Base-by-base conservation (phyloP, 2,888 invertebrate genomes). In the Pecten maximus region DNA sequence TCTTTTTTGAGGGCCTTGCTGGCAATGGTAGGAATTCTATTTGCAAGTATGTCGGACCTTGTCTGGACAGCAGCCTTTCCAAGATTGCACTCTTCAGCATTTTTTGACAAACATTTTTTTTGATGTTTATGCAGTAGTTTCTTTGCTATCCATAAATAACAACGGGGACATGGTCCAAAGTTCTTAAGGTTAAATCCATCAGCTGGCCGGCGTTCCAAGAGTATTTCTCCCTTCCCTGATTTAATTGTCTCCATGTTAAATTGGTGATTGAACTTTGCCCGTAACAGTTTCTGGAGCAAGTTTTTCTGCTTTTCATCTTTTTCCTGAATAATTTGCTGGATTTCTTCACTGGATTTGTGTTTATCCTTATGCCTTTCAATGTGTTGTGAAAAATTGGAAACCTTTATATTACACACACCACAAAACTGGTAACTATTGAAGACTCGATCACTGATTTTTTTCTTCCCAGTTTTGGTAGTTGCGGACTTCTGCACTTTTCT, bases 371-470 rank as follows among this genome's bases (percentile, higher is more conserved):
- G 48, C 60, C 91, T 60, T 12, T 40, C 35, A 2, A 92, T 35
- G 44, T 92, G 91, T 54, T 92, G 91, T 19, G 90, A 40, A 54
- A 91, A 89, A 86, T 91, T 91, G 28, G 91, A 90, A 15, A 88
- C 86, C 40, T 87, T 90, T 44, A 40, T 50, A 39, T 89, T 74
- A 87, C 91, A 90, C 10, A 39, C 19, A 23, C 48, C 89, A 88
- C 91, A 91, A 48, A 88, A 91, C 87, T 91, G 91, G 44, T 74
- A 91, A 87, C 90, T 90, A 35, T 91, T 91, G 87, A 88, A 89
- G 19, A 91, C 90, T 40, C 90, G 50, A 87, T 35, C 86, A 87
- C 88, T n/a, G 54, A 89, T 90, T 60, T 91, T 89, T 40, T 23
- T 48, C 19, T 90, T 90, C 10, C 74, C 74, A 35, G 74, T 74